phyloP scores from a whole-genome alignment of 1,140 invertebrate genomes.

The Drosophila subpulchrella region DNA sequence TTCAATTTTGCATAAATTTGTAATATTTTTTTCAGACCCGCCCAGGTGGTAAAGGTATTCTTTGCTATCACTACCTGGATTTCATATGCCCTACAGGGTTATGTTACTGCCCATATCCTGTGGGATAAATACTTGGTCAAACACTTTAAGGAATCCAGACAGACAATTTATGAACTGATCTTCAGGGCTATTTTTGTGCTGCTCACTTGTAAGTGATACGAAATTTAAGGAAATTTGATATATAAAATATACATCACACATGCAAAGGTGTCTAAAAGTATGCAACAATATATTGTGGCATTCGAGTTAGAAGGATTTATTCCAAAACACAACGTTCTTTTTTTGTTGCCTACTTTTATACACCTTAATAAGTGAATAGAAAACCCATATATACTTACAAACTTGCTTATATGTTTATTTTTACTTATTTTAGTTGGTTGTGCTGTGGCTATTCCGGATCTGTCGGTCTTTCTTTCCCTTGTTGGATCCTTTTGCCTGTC shows the following conservation, averaged over 20 bases:
- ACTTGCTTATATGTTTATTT: no score
- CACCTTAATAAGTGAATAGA: no score
- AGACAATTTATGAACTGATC: constrained; percentile 87
- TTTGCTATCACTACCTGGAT: constrained; percentile 96
- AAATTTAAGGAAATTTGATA: no score
- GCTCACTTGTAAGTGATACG: constrained; percentile 88
- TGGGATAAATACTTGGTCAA: constrained; percentile 91
- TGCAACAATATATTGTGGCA: no score
- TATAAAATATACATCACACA: no score
- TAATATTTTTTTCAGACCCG: constrained; percentile 87
- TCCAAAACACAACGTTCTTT: no score
- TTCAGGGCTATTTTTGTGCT: constrained; percentile 88
- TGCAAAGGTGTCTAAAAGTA: no score
- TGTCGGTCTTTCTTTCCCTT: constrained; percentile 96
- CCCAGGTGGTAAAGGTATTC: constrained; percentile 91
- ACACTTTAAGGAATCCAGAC: constrained; percentile 85
- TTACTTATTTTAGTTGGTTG: constrained; percentile 86
- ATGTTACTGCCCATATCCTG: constrained; percentile 95
- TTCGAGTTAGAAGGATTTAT: no score
- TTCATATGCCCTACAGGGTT: constrained; percentile 96
- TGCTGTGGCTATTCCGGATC: constrained; percentile 93
- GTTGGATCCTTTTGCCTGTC: constrained; percentile 95
- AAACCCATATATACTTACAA: no score
- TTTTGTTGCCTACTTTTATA: no score
- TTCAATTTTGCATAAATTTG: not conserved